A percentile compares a stretch with the other conserved stretches of the same genome.
Conservation (phyloP, 2,888 invertebrate species). For the Heliconius charithonia region DNA sequence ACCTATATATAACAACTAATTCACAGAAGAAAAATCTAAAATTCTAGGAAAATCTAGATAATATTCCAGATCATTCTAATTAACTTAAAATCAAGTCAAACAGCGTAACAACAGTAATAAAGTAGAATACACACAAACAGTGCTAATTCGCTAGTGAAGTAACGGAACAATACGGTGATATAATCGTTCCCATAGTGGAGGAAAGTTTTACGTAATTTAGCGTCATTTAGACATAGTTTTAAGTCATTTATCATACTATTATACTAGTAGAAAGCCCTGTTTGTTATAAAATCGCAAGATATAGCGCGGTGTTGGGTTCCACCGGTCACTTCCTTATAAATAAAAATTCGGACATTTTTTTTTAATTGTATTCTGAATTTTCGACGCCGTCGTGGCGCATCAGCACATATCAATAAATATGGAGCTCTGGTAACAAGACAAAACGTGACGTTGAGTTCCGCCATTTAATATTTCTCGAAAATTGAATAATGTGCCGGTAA, state of each 20-base stretch:
- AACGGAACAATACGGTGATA: slow-evolving; percentile 42
- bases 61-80: neutral
- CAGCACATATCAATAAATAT: too few species aligned
- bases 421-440: too few species aligned
- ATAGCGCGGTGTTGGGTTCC: neutral
- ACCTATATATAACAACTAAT: too few species aligned
- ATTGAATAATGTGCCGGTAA: too few species aligned
- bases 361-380: too few species aligned
- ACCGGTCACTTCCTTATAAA: too few species aligned
- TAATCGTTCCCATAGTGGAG: slow-evolving; percentile 45
- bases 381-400: too few species aligned
- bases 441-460: too few species aligned
- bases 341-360: too few species aligned
- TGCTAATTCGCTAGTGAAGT: slow-evolving; percentile 46
- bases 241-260: slow-evolving; percentile 33
- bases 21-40: too few species aligned
- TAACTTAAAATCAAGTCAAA: neutral
- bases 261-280: neutral
- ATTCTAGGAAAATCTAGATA: too few species aligned
- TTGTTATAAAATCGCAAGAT: neutral
- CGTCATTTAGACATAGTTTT: slow-evolving; percentile 34
- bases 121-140: slow-evolving; percentile 32
- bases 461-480: too few species aligned
- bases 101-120: slow-evolving; percentile 27
- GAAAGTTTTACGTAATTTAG: slow-evolving; percentile 47